Evolutionary conservation across 2,797 vertebrate species (phyloP).

Genomic region (Sternarchorhynchus goeldii): DNA sequence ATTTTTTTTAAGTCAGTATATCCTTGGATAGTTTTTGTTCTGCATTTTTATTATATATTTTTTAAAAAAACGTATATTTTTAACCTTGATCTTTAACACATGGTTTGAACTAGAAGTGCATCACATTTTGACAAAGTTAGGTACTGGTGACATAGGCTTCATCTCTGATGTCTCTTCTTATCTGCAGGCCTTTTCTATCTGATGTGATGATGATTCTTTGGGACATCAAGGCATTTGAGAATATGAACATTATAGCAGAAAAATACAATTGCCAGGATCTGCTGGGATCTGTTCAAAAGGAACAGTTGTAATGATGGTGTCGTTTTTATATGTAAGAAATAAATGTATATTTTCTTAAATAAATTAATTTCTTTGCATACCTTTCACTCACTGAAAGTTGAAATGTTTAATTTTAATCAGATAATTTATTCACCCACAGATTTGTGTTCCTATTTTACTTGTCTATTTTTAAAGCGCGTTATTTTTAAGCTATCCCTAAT

Average conservation of each 20-base stretch:
- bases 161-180: slow-evolving; percentile 8
- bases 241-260: slow-evolving; percentile 75
- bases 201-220: slow-evolving; percentile 81
- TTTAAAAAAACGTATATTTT: neutral
- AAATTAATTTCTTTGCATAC: neutral
- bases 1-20: neutral
- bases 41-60: neutral
- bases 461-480: too few species aligned
- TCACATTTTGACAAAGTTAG: neutral
- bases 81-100: too few species aligned
- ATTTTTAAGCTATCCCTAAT: too few species aligned
- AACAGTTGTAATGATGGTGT: neutral
- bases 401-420: too few species aligned
- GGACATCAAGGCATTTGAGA: slow-evolving; percentile 77
- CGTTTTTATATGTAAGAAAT: slow-evolving; percentile 23
- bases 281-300: slow-evolving; percentile 61
- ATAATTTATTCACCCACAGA: too few species aligned
- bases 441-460: too few species aligned
- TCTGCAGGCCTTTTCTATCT: slow-evolving; percentile 66
- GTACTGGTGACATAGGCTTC: neutral
- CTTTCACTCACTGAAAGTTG: neutral
- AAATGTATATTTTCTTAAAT: neutral
- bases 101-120: neutral
- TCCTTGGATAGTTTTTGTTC: too few species aligned
- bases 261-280: slow-evolving; percentile 80